A percentile compares a stretch with the other conserved stretches of the same genome.
Evolutionary conservation across 2,797 vertebrate species (phyloP).

Genomic region (Triplophysa yarkandensis): DNA sequence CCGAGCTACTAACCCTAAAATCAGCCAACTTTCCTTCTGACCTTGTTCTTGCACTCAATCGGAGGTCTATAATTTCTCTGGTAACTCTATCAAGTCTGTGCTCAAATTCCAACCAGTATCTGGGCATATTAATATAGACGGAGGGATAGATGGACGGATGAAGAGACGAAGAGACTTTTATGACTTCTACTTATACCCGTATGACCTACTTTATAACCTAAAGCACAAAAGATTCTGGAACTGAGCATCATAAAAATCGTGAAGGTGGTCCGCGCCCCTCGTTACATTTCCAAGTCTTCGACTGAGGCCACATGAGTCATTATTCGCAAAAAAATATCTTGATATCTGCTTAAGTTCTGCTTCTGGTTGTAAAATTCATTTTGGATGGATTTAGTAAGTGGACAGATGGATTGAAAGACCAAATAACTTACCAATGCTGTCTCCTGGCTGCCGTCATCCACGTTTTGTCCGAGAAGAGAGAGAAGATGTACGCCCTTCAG

Average conservation of each 20-base stretch:
- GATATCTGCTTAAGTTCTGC: background rate
- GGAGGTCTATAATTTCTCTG: constrained; percentile 21
- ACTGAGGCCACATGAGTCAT: background rate
- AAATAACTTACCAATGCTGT: background rate
- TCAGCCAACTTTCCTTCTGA: constrained; percentile 31
- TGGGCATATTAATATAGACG: constrained; percentile 21
- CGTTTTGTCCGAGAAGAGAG: constrained; percentile 62
- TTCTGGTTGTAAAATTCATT: background rate
- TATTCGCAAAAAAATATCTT: background rate
- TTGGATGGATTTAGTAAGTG: no score
- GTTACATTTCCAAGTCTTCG: background rate
- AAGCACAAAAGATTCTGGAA: background rate
- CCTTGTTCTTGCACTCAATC: constrained; percentile 23
- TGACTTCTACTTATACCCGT: background rate
- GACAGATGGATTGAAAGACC: background rate
- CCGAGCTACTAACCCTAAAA: constrained; percentile 15
- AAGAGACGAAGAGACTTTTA: background rate
- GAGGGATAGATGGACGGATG: background rate
- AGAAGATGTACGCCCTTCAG: constrained; percentile 71
- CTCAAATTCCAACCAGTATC: constrained; percentile 23
- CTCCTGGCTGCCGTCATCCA: background rate
- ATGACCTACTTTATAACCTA: no score
- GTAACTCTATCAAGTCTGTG: constrained; percentile 16
- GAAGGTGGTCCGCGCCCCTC: background rate
- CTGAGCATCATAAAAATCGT: background rate